Conservation (phyloP, 2,888 invertebrate species). For the Euphydryas editha region DNA sequence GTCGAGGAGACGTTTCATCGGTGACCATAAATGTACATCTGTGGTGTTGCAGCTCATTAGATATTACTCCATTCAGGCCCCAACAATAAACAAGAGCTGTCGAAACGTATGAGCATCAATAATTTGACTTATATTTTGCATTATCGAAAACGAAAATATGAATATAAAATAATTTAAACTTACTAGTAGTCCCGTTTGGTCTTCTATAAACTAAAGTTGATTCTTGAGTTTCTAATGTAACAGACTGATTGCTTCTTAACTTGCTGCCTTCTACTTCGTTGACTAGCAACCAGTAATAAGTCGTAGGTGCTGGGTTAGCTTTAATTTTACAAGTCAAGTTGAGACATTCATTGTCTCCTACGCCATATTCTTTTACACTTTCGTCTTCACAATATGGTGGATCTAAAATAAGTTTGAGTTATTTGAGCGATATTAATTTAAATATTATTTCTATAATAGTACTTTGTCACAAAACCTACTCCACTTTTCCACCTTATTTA, state of each 20-base stretch:
- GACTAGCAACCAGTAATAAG: conserved; percentile 68
- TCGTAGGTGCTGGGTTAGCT: conserved; percentile 60
- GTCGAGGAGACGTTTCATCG: conserved; percentile 69
- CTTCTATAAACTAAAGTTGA: conserved; percentile 59
- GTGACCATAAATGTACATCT: conserved; percentile 69
- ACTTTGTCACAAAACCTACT: too few species aligned
- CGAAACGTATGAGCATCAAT: not conserved
- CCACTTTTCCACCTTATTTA: too few species aligned
- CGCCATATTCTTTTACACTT: conserved; percentile 61
- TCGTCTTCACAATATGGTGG: conserved; percentile 68
- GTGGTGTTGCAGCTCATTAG: conserved; percentile 51
- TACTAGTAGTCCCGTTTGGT: conserved; percentile 66
- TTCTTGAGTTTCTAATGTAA: conserved; percentile 57
- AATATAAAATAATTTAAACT: conserved; percentile 41
- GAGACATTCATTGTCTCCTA: conserved; percentile 64
- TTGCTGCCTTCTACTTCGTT: conserved; percentile 57
- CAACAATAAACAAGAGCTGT: conserved; percentile 67
- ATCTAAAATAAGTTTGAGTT: conserved; percentile 57
- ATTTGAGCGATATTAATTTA: too few species aligned
- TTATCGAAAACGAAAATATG: not conserved
- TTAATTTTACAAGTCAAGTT: conserved; percentile 70
- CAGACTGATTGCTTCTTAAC: conserved; percentile 50
- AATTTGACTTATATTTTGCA: not conserved
- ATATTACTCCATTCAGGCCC: conserved; percentile 67
- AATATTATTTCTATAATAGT: too few species aligned